phyloP scores from a whole-genome alignment of 2,888 invertebrate genomes.

The Trachelus troglodyta region DNA sequence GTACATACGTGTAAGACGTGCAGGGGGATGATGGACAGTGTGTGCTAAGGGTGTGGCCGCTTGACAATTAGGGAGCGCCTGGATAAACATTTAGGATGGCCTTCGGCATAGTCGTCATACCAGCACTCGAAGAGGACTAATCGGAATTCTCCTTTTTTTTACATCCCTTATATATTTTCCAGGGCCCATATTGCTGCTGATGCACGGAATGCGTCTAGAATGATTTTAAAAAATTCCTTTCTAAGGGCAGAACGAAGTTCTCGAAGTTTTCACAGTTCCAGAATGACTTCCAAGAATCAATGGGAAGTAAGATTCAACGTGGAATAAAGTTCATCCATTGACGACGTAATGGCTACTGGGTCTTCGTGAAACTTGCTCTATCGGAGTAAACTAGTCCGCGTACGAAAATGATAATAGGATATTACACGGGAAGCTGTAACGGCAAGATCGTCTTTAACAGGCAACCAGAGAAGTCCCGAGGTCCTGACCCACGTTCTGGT shows the following conservation, averaged over 20 bases:
- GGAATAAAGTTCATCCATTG: neutral
- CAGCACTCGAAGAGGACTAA: neutral
- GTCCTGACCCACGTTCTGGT: neutral
- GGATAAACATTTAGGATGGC: constrained; percentile 48
- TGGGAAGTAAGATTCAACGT: neutral
- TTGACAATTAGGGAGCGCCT: constrained; percentile 61
- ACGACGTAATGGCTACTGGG: neutral
- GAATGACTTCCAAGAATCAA: neutral
- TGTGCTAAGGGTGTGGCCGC: constrained; percentile 57
- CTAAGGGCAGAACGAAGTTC: too few relatives aligned
- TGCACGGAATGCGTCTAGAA: neutral
- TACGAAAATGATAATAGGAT: neutral
- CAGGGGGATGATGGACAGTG: constrained; percentile 42
- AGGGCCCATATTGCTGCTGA: neutral
- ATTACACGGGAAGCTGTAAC: neutral
- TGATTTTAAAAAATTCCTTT: neutral
- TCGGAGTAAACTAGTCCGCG: neutral
- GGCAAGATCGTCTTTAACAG: neutral
- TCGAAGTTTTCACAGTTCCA: neutral
- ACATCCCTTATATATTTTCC: neutral
- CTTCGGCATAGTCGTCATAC: constrained; percentile 5
- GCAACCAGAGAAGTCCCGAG: neutral
- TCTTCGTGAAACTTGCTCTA: neutral
- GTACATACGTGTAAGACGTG: constrained; percentile 5
- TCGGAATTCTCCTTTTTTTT: neutral